Base-by-base conservation (phyloP, 2,797 vertebrate species). In the Coracias cyanogaster region DNA sequence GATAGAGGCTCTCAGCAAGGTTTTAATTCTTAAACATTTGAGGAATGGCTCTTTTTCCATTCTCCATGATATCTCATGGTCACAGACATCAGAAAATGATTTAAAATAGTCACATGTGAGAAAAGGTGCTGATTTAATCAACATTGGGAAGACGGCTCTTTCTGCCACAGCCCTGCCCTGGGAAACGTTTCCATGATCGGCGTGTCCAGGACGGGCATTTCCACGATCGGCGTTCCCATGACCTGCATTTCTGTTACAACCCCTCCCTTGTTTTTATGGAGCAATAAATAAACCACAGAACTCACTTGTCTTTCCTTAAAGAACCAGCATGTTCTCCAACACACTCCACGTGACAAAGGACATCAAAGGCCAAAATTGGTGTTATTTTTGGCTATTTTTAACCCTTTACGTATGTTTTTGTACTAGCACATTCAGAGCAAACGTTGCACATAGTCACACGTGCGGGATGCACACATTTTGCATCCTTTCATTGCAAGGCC, bases 401-500 rank as follows among this genome's bases (percentile, higher is more conserved):
- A 41, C 25, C 39, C 10, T 39, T 33, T 25, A 29, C 1, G 0
- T 10, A 6, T 17, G 43, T 26, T 37, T 39, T 62, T 35, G 55
- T 62, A 8, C 18, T 9, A 31, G 57, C 26, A 49, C 13, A 7
- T 24, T 15, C 51, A 37, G 15, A 41, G 19, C 19, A 25, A 43
- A 19, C 2, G 9, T 10, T 52, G 54, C 8, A n/a, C 12, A 1
- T 1, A 7, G 55, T 28, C 7, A 17, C 5, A 37, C 26, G 1
- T 11, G 16, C 1, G 22, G 43, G 12, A 49, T 26, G 31, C 41
- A 55, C 7, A 8, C 51, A 24, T 41, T 54, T n/a, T 26, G 29
- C 29, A 9, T 3, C 12, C 25, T 62, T 21, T 41, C 26, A 6
- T 11, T 51, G 66, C 73, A 45, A 39, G 7, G 4, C n/a, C 52